phyloP scores from a whole-genome alignment of 92 coral and sea anemone species.

The Actinernus sp. region DNA sequence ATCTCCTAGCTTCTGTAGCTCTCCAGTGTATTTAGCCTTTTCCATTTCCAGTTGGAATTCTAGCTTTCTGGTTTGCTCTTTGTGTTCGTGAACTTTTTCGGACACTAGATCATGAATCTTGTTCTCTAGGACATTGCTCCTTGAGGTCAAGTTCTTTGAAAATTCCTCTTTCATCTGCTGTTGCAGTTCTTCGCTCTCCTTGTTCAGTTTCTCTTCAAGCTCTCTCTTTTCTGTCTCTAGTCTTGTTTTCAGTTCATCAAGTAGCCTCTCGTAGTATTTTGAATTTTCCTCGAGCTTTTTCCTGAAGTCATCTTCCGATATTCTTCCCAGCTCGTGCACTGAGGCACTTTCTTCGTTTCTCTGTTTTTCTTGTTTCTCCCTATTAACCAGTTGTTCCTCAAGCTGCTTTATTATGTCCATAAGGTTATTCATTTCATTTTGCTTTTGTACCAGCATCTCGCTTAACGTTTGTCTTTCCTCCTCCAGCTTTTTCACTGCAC shows the following conservation, averaged over 20 bases:
- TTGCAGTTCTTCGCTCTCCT: constrained; percentile 67
- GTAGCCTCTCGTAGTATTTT: constrained; percentile 52
- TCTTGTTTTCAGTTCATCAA: constrained; percentile 48
- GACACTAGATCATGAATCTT: constrained; percentile 51
- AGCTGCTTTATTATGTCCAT: constrained; percentile 38
- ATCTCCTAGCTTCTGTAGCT: constrained; percentile 37
- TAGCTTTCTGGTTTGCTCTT: constrained; percentile 35
- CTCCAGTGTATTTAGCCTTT: constrained; percentile 24
- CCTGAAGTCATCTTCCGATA: constrained; percentile 21
- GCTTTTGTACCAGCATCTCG: constrained; percentile 28
- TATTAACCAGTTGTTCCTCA: constrained; percentile 36
- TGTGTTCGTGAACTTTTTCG: constrained; percentile 56
- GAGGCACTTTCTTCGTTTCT: constrained; percentile 35
- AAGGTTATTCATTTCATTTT: constrained; percentile 56
- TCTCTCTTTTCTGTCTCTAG: constrained; percentile 64
- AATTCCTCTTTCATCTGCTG: constrained; percentile 68
- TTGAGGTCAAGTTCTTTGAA: constrained; percentile 45
- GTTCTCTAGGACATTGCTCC: constrained; percentile 46
- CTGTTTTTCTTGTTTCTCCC: constrained; percentile 19
- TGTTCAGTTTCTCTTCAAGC: constrained; percentile 48
- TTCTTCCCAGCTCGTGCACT: constrained; percentile 47
- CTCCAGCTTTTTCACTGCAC: constrained; percentile 26
- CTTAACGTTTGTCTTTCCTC: constrained; percentile 34
- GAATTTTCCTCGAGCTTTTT: constrained; percentile 39
- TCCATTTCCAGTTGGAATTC: constrained; percentile 24